Base-by-base conservation (phyloP, 2,113 vertebrate species). In the Rhinichthys klamathensis region DNA sequence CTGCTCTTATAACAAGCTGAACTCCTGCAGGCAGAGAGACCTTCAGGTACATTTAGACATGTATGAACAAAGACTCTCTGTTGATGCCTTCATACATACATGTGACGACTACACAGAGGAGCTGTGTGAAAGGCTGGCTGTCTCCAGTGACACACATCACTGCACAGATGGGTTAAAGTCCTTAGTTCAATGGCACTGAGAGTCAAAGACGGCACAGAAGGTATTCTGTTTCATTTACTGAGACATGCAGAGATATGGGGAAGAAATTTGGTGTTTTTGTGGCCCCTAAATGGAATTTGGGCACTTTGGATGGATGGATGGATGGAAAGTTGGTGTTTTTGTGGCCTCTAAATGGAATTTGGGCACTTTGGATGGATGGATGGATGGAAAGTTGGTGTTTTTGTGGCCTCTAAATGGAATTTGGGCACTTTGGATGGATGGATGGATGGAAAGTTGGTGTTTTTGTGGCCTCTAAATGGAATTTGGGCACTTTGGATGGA, bases 1-100 rank as follows among this genome's bases (percentile, higher is more conserved):
- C n/a, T 7, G 6, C 3, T 23, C 2, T 51, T 10, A 32, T 46
- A 67, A 67, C 61, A 69, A 23, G 2, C 25, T 51, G 61, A 46
- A 13, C 41, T 30, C n/a, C 16, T 54, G 21, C 27, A 76, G 74
- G 46, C 13, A 21, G n/a, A 49, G 10, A 67, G 4, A 23, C 23
- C 58, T 80, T 80, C 58, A 81, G 44, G 27, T 67, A 12, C 41
- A 69, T 67, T 67, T 41, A 63, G 25, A 81, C 79, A 67, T 69
- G 79, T 51, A 81, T 69, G 46, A 69, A 67, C 79, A 81, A 81
- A 81, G 63, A 35, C 60, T 54, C 73, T 76, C 46, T 54, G n/a
- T 75, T 54, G 25, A 25, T n/a, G 41, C 38, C 32, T 38, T 23
- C 32, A 67, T n/a, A n/a, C 18, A n/a, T 16, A 65, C 78, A 44